phyloP scores from a whole-genome alignment of 2,113 vertebrate genomes.

The Theristicus caerulescens region DNA sequence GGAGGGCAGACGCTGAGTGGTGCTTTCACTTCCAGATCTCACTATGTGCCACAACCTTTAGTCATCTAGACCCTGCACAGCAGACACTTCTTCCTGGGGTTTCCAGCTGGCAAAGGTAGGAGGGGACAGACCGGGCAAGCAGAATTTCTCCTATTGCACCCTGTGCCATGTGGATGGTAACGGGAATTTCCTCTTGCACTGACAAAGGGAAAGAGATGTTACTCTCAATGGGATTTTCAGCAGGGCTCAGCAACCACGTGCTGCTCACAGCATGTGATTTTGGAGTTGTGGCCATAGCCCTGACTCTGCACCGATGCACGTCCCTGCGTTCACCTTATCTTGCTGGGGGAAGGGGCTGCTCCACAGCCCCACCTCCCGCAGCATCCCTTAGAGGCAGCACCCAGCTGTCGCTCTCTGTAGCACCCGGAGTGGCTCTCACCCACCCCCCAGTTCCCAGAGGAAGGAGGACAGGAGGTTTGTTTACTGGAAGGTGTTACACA shows the following conservation, averaged over 20 bases:
- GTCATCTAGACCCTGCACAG: neutral
- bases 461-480: neutral
- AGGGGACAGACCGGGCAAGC: neutral
- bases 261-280: neutral
- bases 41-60: neutral
- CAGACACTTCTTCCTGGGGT: neutral
- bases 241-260: neutral
- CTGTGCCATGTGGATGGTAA: neutral
- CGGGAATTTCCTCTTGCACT: neutral
- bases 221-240: neutral
- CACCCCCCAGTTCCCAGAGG: neutral
- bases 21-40: neutral
- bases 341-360: neutral
- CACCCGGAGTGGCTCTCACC: neutral
- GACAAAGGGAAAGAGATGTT: neutral
- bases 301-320: neutral
- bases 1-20: neutral
- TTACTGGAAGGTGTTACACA: neutral
- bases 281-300: neutral
- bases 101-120: neutral
- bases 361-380: neutral
- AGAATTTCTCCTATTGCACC: neutral
- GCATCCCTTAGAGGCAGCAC: neutral
- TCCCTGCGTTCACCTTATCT: neutral
- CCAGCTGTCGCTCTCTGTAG: neutral